Base-by-base conservation (phyloP, 2,888 invertebrate species). In the Bembecia ichneumoniformis region DNA sequence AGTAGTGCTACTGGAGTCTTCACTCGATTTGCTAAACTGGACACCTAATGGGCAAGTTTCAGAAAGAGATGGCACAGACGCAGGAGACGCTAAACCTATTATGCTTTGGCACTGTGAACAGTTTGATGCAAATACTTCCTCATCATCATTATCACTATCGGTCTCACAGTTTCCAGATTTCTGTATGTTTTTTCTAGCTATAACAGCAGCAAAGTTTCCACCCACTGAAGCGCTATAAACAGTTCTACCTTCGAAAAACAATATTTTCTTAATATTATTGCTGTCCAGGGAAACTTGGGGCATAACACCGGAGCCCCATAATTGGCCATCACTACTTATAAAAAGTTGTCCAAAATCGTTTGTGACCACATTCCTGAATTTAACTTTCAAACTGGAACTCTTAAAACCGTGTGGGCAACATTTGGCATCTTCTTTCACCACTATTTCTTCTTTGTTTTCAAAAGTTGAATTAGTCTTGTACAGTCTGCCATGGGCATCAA, bases 161-260 rank as follows among this genome's bases (percentile, higher is more conserved):
- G 90, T 90, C 58, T 91, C 91, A 66, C 87, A 88, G 58, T 82
- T 82, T 3, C 77, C 78, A 47, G 83, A 83, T 51, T 68, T 68
- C 58, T 75, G 81, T 10, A 88, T 88, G 71, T 88, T 87, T 70
- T 91, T 92, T 55, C 90, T 88, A n/a, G 90, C 90, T 62, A 93
- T 89, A 47, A 91, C 91, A 64, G 92, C 92, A 68, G 92, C 95
- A 88, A 92, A 96, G 66, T 93, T 91, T 52, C 89, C 88, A 4
- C 96, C 96, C 51, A 95, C 92, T 7, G 90, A 90, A 45, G 94
- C 89, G 67, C 91, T 90, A 47, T 91, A 88, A 16, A 95, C 90
- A 53, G 89, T 89, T 58, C 92, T 82, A 5, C 91, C 91, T 62
- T 91, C 90, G 61, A 93, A 92, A 76, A 92, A 92, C 54, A 82